Conservation (phyloP, 2,113 vertebrate species). For the Anarhynchus alexandrinus region DNA sequence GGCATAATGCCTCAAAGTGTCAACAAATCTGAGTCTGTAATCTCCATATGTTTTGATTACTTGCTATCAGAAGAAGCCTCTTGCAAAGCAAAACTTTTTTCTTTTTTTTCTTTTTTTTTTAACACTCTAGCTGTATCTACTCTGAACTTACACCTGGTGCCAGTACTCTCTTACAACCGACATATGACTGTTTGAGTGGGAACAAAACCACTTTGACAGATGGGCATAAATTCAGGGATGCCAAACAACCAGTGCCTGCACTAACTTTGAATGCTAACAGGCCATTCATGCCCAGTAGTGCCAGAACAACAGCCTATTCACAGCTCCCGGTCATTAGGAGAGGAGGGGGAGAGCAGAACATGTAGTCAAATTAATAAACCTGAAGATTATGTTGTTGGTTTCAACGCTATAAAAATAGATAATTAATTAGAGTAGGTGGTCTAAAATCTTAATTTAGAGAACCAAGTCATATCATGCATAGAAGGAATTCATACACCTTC, state of each 20-base stretch:
- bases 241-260: not conserved
- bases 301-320: slow-evolving; percentile 30
- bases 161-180: not conserved
- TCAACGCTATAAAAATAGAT: not conserved
- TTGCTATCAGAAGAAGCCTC: slow-evolving; percentile 23
- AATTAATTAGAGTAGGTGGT: not conserved
- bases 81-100: not conserved
- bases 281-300: not conserved
- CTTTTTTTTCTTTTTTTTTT: not conserved
- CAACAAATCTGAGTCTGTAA: slow-evolving; percentile 55
- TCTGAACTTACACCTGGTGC: slow-evolving; percentile 5
- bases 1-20: slow-evolving; percentile 50
- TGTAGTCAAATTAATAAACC: not conserved
- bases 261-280: slow-evolving; percentile 17
- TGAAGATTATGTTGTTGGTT: not conserved
- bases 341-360: not conserved
- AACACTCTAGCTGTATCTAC: not conserved
- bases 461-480: not conserved
- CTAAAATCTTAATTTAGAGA: not conserved
- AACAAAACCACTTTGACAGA: slow-evolving; percentile 47
- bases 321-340: not conserved
- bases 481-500: not conserved
- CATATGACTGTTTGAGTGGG: not conserved
- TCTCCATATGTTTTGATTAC: slow-evolving; percentile 41
- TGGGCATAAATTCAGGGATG: slow-evolving; percentile 28